A percentile compares a stretch with the other conserved stretches of the same genome.
These are phyloP conservation scores for Zaprionus gabonicus DNA, from an alignment of 1,140 invertebrate genomes.

Conservation along the genomic window DNA sequence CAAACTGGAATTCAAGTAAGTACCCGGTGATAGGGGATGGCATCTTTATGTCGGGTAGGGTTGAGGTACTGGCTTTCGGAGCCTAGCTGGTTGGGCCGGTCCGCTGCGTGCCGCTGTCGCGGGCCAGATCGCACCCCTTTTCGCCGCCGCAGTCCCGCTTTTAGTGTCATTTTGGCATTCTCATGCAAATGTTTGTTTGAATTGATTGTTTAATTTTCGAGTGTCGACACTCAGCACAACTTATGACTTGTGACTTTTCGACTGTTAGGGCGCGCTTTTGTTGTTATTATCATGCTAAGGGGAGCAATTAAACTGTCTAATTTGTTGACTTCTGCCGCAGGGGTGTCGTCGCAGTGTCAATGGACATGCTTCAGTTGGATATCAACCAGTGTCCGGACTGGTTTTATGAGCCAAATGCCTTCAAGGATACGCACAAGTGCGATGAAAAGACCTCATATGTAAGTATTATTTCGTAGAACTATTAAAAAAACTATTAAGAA, in stretches of 20 bases:
- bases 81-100: constrained; percentile 55
- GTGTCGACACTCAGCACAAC: constrained; percentile 68
- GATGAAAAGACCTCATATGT: constrained; percentile 96
- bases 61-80: constrained; percentile 8
- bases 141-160: constrained; percentile 34
- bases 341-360: constrained; percentile 96
- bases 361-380: constrained; percentile 95
- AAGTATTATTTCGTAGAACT: constrained; percentile 85
- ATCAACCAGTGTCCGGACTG: constrained; percentile 97
- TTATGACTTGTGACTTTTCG: constrained; percentile 67
- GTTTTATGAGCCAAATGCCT: constrained; percentile 96
- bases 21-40: constrained; percentile 60
- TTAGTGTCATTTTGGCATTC: constrained; percentile 47
- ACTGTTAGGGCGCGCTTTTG: constrained; percentile 26
- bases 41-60: constrained; percentile 32
- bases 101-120: constrained; percentile 64
- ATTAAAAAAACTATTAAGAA: not conserved
- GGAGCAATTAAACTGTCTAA: constrained; percentile 75
- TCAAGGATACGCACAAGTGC: constrained; percentile 98
- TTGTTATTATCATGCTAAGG: constrained; percentile 70
- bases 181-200: constrained; percentile 57
- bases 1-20: constrained; percentile 97
- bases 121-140: constrained; percentile 65
- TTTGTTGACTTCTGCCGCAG: constrained; percentile 86
- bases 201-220: constrained; percentile 75